A percentile compares a stretch with the other conserved stretches of the same genome.
phyloP scores from a whole-genome alignment of 2,888 invertebrate genomes.

The Venusia cambrica region DNA sequence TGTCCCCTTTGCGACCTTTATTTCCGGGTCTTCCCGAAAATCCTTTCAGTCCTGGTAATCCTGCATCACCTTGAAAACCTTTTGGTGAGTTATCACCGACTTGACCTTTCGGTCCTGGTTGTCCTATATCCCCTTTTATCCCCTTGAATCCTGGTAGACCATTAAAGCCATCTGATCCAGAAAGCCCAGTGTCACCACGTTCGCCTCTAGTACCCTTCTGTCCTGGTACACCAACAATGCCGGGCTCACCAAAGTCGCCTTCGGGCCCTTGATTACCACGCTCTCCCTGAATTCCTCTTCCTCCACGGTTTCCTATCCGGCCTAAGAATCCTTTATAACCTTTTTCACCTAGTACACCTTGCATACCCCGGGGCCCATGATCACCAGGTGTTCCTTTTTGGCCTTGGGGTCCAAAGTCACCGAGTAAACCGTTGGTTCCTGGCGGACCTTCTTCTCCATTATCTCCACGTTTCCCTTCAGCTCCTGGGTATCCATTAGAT shows the following conservation, averaged over 20 bases:
- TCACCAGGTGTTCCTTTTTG: slow-evolving; percentile 79
- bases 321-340: slow-evolving; percentile 75
- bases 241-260: slow-evolving; percentile 56
- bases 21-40: slow-evolving; percentile 61
- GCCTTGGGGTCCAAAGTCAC: slow-evolving; percentile 74
- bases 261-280: slow-evolving; percentile 89
- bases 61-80: slow-evolving; percentile 82
- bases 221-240: slow-evolving; percentile 64
- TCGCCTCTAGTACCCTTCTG: slow-evolving; percentile 46
- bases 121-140: slow-evolving; percentile 73
- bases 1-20: slow-evolving; percentile 65
- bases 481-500: slow-evolving; percentile 86
- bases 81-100: slow-evolving; percentile 83
- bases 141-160: slow-evolving; percentile 69
- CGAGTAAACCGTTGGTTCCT: slow-evolving; percentile 60
- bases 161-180: slow-evolving; percentile 44
- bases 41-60: slow-evolving; percentile 75
- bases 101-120: slow-evolving; percentile 76
- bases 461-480: slow-evolving; percentile 83
- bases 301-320: slow-evolving; percentile 46
- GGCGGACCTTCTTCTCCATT: slow-evolving; percentile 79
- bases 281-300: slow-evolving; percentile 81
- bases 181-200: slow-evolving; percentile 43
- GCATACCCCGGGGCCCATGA: slow-evolving; percentile 54
- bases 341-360: slow-evolving; percentile 55